Conservation (phyloP, 2,797 vertebrate species). For the Semotilus atromaculatus region DNA sequence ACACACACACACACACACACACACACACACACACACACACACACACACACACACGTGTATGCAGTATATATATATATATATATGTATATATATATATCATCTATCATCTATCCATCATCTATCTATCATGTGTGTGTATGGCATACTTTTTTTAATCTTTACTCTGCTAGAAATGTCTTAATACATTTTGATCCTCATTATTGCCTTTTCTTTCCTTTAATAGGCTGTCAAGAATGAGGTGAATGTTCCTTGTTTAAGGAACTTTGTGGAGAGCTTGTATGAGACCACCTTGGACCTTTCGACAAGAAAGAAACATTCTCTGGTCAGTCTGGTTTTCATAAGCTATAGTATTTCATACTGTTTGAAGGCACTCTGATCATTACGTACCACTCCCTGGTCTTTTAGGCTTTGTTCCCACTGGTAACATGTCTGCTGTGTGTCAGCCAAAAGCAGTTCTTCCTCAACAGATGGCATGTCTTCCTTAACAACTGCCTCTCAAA, state of each 20-base stretch:
- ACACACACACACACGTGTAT: background rate
- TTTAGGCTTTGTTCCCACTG: slow-evolving; percentile 94
- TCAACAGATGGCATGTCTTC: slow-evolving; percentile 97
- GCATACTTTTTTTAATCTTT: background rate
- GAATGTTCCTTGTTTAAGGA: slow-evolving; percentile 96
- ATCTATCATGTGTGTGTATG: background rate
- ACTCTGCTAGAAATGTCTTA: background rate
- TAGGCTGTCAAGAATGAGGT: slow-evolving; percentile 99
- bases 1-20: no score
- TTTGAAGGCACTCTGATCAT: background rate
- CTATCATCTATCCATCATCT: no score
- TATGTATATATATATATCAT: no score
- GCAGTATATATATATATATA: no score
- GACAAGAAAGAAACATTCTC: slow-evolving; percentile 96
- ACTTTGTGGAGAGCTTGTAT: slow-evolving; percentile 97
- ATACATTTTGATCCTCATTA: background rate
- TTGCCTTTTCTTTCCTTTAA: background rate
- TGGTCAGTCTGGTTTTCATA: slow-evolving; percentile 80
- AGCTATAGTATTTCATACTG: background rate
- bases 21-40: no score
- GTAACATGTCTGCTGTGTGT: slow-evolving; percentile 98
- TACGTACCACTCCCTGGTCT: slow-evolving; percentile 46
- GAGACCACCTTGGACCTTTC: slow-evolving; percentile 97
- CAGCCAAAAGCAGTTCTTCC: slow-evolving; percentile 97
- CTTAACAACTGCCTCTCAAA: slow-evolving; percentile 99